A percentile compares a stretch with the other conserved stretches of the same genome.
These are phyloP conservation scores for Esox lucius DNA, from an alignment of 2,797 vertebrate genomes.

Conservation along the genomic window DNA sequence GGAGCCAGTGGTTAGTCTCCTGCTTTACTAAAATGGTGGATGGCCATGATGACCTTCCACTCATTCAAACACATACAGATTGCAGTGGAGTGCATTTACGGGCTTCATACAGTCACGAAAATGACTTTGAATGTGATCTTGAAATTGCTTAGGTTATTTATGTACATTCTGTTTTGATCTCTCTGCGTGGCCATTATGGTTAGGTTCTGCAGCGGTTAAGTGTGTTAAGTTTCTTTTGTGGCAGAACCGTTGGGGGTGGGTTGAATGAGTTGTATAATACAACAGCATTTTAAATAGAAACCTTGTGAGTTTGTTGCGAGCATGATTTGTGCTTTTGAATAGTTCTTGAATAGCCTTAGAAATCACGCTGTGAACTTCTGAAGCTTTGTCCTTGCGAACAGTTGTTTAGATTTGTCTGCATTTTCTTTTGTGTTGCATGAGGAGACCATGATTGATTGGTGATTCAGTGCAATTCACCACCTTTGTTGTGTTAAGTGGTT, in stretches of 20 bases:
- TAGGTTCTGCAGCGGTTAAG: background rate
- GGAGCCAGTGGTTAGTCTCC: background rate
- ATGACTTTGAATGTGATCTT: background rate
- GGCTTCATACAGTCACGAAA: background rate
- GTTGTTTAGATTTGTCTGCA: background rate
- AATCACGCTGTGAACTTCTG: background rate
- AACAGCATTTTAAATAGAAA: background rate
- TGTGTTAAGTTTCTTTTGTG: background rate
- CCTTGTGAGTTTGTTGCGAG: background rate
- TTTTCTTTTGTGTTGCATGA: background rate
- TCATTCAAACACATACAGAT: background rate
- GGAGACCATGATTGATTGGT: background rate
- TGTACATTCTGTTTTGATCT: background rate
- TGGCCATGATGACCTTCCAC: background rate
- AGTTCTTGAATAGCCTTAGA: background rate
- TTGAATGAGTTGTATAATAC: background rate
- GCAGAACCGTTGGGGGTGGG: background rate
- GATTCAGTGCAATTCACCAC: background rate
- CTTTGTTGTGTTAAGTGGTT: background rate
- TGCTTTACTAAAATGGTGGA: background rate
- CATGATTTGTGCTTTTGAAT: background rate
- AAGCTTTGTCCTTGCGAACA: background rate
- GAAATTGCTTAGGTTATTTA: background rate
- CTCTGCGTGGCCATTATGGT: background rate
- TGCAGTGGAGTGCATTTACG: no score